These are phyloP conservation scores for Mesocentrotus franciscanus DNA, from an alignment of 53 echinoderm and acorn worm genomes.

Conservation along the genomic window DNA sequence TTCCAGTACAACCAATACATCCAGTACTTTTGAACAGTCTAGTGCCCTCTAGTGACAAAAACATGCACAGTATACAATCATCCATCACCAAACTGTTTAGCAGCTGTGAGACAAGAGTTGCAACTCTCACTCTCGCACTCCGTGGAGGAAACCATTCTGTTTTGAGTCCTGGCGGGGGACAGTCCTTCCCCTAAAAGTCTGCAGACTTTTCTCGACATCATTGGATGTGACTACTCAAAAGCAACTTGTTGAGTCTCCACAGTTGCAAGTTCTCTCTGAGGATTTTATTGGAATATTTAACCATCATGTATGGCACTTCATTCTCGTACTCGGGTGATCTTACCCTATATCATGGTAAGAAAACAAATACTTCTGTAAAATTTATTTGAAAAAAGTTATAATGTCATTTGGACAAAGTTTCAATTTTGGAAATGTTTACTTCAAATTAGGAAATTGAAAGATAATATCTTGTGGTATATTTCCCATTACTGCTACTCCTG, in stretches of 20 bases:
- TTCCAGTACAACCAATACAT: background rate
- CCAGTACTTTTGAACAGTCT: background rate
- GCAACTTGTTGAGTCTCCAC: background rate
- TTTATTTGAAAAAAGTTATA: background rate
- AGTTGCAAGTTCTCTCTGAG: background rate
- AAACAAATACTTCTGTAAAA: background rate
- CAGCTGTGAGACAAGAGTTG: conserved; percentile 10
- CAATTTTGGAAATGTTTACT: no score
- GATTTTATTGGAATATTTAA: conserved; percentile 52
- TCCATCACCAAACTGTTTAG: background rate
- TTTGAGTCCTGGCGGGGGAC: conserved; percentile 42
- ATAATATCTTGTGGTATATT: background rate
- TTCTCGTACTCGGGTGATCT: conserved; percentile 51
- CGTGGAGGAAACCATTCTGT: conserved; percentile 38
- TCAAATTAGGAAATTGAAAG: background rate
- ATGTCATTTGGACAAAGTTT: no score
- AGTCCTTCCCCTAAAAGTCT: conserved; percentile 47
- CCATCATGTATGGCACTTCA: conserved; percentile 49
- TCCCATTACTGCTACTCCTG: background rate
- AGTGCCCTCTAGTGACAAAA: conserved; percentile 32
- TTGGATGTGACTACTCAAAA: conserved; percentile 1
- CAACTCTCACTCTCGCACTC: background rate
- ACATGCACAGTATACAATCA: background rate
- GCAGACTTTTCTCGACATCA: background rate
- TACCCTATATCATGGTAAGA: conserved; percentile 51